Conservation (phyloP, 2,888 invertebrate genomes). For the Cetonia aurata region DNA sequence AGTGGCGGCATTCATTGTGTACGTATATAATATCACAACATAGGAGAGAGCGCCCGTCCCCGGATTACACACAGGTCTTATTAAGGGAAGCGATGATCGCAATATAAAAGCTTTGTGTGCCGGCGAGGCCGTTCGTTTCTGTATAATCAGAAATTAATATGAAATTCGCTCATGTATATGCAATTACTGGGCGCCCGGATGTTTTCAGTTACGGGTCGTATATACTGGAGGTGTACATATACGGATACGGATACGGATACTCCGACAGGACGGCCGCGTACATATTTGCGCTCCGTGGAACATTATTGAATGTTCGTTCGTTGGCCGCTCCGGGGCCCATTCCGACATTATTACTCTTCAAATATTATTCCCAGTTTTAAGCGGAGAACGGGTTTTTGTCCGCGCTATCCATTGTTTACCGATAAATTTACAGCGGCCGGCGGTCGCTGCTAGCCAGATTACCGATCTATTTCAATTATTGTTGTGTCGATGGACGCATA, state of each 20-base stretch:
- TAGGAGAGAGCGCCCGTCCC: conserved; percentile 56
- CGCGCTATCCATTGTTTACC: conserved; percentile 43
- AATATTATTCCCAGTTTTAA: conserved; percentile 47
- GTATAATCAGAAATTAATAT: conserved; percentile 69
- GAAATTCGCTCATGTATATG: conserved; percentile 69
- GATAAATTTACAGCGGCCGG: conserved; percentile 40
- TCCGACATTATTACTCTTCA: conserved; percentile 49
- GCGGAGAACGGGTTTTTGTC: conserved; percentile 41
- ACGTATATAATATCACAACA: conserved; percentile 64
- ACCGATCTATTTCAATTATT: conserved; percentile 37
- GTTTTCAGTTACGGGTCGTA: conserved; percentile 41
- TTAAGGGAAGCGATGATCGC: conserved; percentile 63
- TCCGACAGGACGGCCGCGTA: background rate
- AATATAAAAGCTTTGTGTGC: conserved; percentile 68
- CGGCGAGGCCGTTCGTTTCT: conserved; percentile 62
- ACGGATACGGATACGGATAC: conserved; percentile 35
- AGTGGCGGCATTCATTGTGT: conserved; percentile 50
- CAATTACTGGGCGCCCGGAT: conserved; percentile 60
- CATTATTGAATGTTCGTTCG: conserved; percentile 56
- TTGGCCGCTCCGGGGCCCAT: conserved; percentile 46
- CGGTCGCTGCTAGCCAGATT: conserved; percentile 38
- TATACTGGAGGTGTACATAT: conserved; percentile 27
- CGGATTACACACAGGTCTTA: conserved; percentile 65
- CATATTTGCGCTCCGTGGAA: conserved; percentile 47
- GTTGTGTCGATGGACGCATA: background rate